Percentiles rank a stretch among this genome's conserved stretches.
These are phyloP conservation scores for Lasioglossum villosulum DNA, from an alignment of 2,888 invertebrate genomes.

Conservation along the genomic window DNA sequence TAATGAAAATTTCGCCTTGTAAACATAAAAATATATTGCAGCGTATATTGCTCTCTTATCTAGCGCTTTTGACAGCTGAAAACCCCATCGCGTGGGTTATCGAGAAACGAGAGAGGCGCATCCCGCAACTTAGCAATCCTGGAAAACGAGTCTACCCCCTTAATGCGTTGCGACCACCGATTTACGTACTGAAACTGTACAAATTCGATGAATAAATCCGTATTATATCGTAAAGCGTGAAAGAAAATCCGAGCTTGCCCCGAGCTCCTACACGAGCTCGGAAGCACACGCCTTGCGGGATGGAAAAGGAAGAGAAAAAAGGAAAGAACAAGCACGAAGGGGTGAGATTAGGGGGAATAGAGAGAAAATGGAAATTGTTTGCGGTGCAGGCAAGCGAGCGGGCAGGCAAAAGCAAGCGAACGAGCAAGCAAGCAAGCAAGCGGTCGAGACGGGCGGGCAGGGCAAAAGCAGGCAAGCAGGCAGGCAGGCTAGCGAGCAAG, in stretches of 20 bases:
- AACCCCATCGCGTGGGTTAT: too few relatives aligned
- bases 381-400: slow-evolving; percentile 53
- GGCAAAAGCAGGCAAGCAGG: slow-evolving; percentile 13
- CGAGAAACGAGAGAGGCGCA: too few relatives aligned
- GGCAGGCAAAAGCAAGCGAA: slow-evolving; percentile 25
- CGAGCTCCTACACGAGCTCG: background rate
- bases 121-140: too few relatives aligned
- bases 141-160: too few relatives aligned
- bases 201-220: background rate
- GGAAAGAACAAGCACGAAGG: slow-evolving; percentile 14
- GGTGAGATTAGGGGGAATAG: slow-evolving; percentile 9
- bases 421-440: slow-evolving; percentile 15
- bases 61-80: too few relatives aligned
- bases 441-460: slow-evolving; percentile 10
- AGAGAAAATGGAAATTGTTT: slow-evolving; percentile 66
- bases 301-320: background rate
- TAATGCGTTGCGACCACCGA: too few relatives aligned
- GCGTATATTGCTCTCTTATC: too few relatives aligned
- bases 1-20: too few relatives aligned
- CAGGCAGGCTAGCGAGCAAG: background rate
- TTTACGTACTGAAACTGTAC: background rate
- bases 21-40: too few relatives aligned
- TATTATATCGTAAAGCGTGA: background rate
- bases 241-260: background rate
- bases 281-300: background rate